These are phyloP conservation scores for Turritopsis dohrnii DNA, from an alignment of 30 jellyfish, hydroid and myxozoan genomes.

Conservation along the genomic window DNA sequence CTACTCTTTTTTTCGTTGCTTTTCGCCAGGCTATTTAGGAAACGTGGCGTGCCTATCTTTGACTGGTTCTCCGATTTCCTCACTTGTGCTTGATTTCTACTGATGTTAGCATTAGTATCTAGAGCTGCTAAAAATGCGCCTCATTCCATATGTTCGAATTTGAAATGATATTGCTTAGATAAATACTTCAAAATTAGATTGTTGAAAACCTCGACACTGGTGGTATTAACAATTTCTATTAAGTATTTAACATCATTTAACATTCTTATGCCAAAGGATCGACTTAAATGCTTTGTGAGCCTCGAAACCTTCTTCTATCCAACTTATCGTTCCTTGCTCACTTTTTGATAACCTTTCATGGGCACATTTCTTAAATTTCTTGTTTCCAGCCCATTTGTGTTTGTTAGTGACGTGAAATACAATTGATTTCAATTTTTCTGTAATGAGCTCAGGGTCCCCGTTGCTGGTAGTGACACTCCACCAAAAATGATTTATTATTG, in stretches of 20 bases:
- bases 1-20: no score
- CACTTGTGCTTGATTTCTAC: no score
- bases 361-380: no score
- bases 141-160: background rate
- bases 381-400: no score
- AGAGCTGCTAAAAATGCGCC: background rate
- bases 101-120: background rate
- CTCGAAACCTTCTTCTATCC: background rate
- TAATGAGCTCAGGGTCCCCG: background rate
- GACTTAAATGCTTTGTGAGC: background rate
- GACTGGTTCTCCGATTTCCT: no score
- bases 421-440: background rate
- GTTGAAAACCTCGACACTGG: background rate
- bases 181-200: background rate
- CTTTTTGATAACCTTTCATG: no score
- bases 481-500: no score
- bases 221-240: background rate
- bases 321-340: background rate
- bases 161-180: background rate
- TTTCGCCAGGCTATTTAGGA: no score
- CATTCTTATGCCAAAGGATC: background rate
- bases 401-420: no score
- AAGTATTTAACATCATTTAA: background rate
- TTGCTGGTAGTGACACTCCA: conserved; percentile 12
- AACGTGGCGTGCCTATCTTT: no score